These are phyloP conservation scores for Mus spicilegus DNA, from an alignment of 2,113 vertebrate genomes.

Conservation along the genomic window DNA sequence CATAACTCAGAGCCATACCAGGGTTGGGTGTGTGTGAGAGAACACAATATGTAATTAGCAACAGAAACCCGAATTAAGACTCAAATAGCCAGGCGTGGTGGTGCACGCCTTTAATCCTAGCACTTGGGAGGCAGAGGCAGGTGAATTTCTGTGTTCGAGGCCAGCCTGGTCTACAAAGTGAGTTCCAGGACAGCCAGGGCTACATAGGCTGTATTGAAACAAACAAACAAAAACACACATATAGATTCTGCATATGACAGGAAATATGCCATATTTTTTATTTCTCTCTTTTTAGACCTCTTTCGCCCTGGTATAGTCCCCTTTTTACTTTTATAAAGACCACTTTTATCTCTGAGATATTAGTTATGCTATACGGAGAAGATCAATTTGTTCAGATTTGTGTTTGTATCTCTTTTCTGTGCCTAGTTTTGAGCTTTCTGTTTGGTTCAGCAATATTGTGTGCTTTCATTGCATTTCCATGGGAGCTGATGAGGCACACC, in stretches of 20 bases:
- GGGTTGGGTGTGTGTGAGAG: not conserved
- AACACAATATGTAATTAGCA: not conserved
- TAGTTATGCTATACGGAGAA: not conserved
- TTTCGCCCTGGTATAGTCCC: too few relatives aligned
- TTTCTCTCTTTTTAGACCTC: not conserved
- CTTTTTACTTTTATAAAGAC: not conserved
- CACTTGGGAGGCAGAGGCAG: too few relatives aligned
- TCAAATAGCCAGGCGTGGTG: too few relatives aligned
- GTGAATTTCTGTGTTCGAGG: too few relatives aligned
- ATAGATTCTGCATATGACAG: not conserved
- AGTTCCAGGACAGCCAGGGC: too few relatives aligned
- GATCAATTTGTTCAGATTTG: not conserved
- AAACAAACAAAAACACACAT: too few relatives aligned
- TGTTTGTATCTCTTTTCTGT: not conserved
- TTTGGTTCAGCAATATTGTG: not conserved
- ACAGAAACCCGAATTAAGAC: too few relatives aligned
- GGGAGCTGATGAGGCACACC: not conserved
- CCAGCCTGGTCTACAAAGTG: too few relatives aligned
- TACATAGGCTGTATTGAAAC: too few relatives aligned
- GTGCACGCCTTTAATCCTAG: too few relatives aligned
- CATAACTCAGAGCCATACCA: not conserved
- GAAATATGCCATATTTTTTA: not conserved
- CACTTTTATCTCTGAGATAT: not conserved
- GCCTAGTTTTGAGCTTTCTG: not conserved
- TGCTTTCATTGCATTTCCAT: not conserved